These are phyloP conservation scores for Zosterops hypoxanthus DNA, from an alignment of 2,113 vertebrate species.

Conservation along the genomic window DNA sequence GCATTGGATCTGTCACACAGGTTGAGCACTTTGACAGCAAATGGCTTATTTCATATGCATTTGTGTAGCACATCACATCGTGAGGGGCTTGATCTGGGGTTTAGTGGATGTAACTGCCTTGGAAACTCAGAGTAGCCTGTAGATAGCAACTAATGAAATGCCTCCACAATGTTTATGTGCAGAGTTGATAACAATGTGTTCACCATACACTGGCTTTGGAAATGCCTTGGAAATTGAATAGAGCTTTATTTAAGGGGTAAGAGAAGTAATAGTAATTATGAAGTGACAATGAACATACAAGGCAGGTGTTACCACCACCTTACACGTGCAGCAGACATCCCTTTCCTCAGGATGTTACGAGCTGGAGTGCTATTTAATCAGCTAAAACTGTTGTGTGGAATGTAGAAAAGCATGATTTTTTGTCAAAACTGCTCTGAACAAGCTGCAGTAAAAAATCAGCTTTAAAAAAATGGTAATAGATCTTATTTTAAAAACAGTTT, in stretches of 20 bases:
- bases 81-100: neutral
- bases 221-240: neutral
- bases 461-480: neutral
- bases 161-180: neutral
- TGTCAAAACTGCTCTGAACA: constrained; percentile 17
- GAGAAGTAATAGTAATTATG: neutral
- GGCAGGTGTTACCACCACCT: neutral
- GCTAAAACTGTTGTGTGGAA: neutral
- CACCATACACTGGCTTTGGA: neutral
- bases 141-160: neutral
- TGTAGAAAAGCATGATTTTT: neutral
- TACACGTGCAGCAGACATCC: neutral
- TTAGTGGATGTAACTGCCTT: neutral
- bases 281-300: neutral
- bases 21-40: neutral
- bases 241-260: neutral
- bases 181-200: neutral
- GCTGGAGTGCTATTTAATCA: constrained; percentile 17
- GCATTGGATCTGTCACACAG: neutral
- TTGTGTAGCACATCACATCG: neutral
- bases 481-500: neutral
- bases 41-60: neutral
- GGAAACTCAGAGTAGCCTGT: neutral
- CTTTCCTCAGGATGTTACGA: constrained; percentile 10
- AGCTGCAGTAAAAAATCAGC: neutral